Base-by-base conservation (phyloP, 1,140 invertebrate species). In the Plutomurus gul region DNA sequence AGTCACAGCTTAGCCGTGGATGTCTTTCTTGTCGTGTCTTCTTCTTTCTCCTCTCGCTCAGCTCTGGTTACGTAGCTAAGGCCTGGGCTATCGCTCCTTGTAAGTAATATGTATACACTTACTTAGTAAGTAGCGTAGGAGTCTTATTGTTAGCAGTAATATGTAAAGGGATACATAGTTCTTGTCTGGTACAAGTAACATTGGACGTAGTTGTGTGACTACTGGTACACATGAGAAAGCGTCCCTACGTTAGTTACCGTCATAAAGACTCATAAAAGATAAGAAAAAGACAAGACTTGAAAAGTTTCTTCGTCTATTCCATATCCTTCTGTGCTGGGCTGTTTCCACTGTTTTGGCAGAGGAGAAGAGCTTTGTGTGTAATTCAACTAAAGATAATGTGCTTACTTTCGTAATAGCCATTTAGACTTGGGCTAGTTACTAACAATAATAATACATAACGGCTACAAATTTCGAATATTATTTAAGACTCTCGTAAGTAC, bases 331-430 rank as follows among this genome's bases (percentile, higher is more conserved):
- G 30, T 30, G 36, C 36, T 65, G 27, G 36, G 56, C n/a, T n/a
- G n/a, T n/a, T n/a, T n/a, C 16, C 25, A 33, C 30, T 65, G 27
- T 27, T 65, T 65, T 65, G 56, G 56, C 56, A 65, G 18, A 18
- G 56, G 11, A 18, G n/a, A n/a, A n/a, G n/a, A 20, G 18, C 56
- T 56, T 56, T 56, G 22, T 65, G 16, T 65, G 56, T 65, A 65
- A 65, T 65, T 65, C 56, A 65, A 27, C 56, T 65, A 65, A 65
- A 65, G 56, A 65, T 65, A 65, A 65, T 65, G 56, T 65, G 56
- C 56, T 65, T 65, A 65, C 56, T 65, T 65, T 33, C 56, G 56
- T 65, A 65, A 65, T 65, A 30, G 56, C 56, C 56, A 65, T 65
- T 65, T 30, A 65, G 56, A 6, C 27, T n/a, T 33, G 27, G 27